Conservation (phyloP, 2,888 invertebrate species). For the Ferdinandea cuprea region DNA sequence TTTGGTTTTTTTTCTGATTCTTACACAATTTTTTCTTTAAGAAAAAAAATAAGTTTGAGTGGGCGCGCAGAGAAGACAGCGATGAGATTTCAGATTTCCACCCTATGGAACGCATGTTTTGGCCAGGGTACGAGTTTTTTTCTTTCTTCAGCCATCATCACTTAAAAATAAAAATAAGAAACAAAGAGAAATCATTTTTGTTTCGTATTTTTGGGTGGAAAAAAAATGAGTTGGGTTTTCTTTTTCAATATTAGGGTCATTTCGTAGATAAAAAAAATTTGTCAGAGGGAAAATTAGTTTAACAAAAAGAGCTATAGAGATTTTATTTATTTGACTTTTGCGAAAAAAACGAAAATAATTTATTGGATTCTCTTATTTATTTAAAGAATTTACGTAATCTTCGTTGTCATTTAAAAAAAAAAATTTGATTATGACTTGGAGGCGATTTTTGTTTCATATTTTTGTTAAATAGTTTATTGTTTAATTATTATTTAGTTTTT, state of each 20-base stretch:
- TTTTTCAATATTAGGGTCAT: constrained; percentile 33
- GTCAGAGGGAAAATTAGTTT: background rate
- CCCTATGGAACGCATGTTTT: constrained; percentile 2
- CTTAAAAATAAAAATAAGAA: constrained; percentile 38
- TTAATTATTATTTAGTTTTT: too few relatives aligned
- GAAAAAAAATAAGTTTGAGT: constrained; percentile 11
- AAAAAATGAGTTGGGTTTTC: background rate
- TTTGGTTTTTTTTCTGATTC: constrained; percentile 3
- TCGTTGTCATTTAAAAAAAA: background rate
- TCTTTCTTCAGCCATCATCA: constrained; percentile 27
- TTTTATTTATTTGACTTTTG: too few relatives aligned
- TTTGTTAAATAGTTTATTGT: too few relatives aligned
- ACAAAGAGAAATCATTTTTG: background rate
- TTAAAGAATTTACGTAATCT: constrained; percentile 4
- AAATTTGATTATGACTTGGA: background rate
- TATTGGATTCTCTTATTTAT: background rate
- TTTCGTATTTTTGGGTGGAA: constrained; percentile 13
- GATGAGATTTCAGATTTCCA: background rate
- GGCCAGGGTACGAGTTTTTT: constrained; percentile 13
- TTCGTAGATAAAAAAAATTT: constrained; percentile 10
- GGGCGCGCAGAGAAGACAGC: constrained; percentile 1
- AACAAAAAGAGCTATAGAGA: background rate
- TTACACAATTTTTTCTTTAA: constrained; percentile 35
- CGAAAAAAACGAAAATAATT: background rate
- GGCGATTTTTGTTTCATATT: too few relatives aligned